A percentile compares a stretch with the other conserved stretches of the same genome.
These are phyloP conservation scores for Premnoplex brunnescens DNA, from an alignment of 2,797 vertebrate genomes.

Conservation along the genomic window DNA sequence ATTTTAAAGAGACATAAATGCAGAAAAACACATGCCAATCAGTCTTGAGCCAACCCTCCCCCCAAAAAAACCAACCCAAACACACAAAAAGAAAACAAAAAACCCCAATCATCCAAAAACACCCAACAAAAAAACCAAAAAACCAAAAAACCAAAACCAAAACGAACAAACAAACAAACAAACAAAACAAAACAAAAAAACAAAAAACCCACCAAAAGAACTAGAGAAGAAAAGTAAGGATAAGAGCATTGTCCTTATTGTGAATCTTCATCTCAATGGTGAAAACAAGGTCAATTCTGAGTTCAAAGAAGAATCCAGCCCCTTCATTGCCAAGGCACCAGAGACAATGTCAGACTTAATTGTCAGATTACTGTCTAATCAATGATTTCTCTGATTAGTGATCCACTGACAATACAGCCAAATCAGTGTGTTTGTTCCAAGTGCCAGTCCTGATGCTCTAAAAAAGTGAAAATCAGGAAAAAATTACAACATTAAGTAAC, in stretches of 20 bases:
- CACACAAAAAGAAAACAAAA: background rate
- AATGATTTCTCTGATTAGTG: constrained; percentile 60
- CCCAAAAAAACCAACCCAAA: background rate
- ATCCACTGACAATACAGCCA: constrained; percentile 23
- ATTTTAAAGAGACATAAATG: background rate
- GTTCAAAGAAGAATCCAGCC: background rate
- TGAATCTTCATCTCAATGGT: background rate
- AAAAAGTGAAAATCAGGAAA: constrained; percentile 33
- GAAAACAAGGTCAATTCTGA: constrained; percentile 1
- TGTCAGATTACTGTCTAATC: constrained; percentile 61
- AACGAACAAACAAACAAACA: too few relatives aligned
- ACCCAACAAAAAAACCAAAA: background rate
- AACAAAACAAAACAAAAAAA: too few relatives aligned
- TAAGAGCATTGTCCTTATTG: background rate
- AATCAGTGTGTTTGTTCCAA: constrained; percentile 57
- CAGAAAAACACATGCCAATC: background rate
- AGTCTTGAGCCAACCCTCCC: background rate
- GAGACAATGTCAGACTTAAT: constrained; percentile 45
- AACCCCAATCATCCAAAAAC: background rate
- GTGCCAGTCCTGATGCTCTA: background rate
- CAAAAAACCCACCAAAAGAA: background rate
- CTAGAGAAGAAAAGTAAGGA: background rate
- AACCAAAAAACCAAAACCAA: too few relatives aligned
- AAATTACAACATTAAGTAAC: background rate
- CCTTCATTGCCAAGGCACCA: background rate